phyloP scores from a whole-genome alignment of 2,797 vertebrate genomes.

The Yasuhikotakia modesta region DNA sequence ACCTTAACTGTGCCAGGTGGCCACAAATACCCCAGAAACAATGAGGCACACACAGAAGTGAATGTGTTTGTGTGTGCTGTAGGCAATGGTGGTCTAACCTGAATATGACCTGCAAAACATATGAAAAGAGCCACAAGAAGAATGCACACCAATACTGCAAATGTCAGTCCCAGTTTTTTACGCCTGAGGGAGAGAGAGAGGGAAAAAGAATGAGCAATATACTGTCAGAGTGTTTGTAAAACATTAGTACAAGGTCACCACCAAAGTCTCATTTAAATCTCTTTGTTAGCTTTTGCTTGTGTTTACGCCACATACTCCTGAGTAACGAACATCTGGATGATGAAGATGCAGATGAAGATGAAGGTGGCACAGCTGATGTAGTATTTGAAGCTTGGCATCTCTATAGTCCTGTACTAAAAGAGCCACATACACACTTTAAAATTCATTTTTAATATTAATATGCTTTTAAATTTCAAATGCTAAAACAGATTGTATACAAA shows the following conservation, averaged over 20 bases:
- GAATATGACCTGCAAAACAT: slow-evolving; percentile 84
- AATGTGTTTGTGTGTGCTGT: slow-evolving; percentile 17
- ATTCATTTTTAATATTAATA: not conserved
- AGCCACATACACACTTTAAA: slow-evolving; percentile 8
- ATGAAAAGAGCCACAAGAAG: slow-evolving; percentile 81
- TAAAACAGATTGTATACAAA: not conserved
- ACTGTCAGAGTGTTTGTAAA: not conserved
- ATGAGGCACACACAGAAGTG: not conserved
- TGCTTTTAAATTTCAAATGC: not conserved
- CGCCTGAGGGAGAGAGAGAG: slow-evolving; percentile 67
- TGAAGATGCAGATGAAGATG: slow-evolving; percentile 90
- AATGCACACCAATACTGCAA: slow-evolving; percentile 80
- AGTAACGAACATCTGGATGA: slow-evolving; percentile 86
- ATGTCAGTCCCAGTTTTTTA: slow-evolving; percentile 76
- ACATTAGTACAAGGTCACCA: not conserved
- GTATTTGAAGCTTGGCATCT: slow-evolving; percentile 86
- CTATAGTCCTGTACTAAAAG: slow-evolving; percentile 87
- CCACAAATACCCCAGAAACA: slow-evolving; percentile 16
- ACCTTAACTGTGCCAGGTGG: slow-evolving; percentile 14
- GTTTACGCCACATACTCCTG: slow-evolving; percentile 77
- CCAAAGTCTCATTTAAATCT: not conserved
- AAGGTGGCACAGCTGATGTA: slow-evolving; percentile 87
- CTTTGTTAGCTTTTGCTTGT: not conserved
- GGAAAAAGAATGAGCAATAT: slow-evolving; percentile 10
- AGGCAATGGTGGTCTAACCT: slow-evolving; percentile 78